Evolutionary conservation across 2,797 vertebrate species (phyloP).

Genomic region (Tinamus major): DNA sequence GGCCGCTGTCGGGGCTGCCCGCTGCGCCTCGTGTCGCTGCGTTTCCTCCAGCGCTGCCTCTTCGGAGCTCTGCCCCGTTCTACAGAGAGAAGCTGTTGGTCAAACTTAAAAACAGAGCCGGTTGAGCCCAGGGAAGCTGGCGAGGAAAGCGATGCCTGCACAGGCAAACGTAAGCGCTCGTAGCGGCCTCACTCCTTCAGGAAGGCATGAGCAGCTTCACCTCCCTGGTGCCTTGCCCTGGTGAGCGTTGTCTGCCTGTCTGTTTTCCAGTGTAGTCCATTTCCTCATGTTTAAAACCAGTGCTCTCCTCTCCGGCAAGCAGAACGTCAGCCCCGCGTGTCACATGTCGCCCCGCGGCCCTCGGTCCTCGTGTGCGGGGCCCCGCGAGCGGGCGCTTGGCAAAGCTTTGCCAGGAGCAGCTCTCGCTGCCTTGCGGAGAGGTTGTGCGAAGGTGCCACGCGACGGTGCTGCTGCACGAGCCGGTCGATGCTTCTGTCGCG

Average conservation of each 20-base stretch:
- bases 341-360: no score
- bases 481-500: background rate
- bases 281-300: background rate
- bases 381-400: background rate
- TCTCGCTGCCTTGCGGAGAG: background rate
- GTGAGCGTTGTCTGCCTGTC: background rate
- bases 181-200: slow-evolving; percentile 3
- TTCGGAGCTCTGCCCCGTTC: background rate
- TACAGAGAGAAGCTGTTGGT: slow-evolving; percentile 1
- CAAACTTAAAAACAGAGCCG: slow-evolving; percentile 17
- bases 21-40: background rate
- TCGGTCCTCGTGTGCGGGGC: no score
- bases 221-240: background rate
- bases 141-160: slow-evolving; percentile 35
- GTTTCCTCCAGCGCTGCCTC: background rate
- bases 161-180: background rate
- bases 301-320: background rate
- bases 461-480: background rate
- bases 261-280: background rate
- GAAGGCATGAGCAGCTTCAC: background rate
- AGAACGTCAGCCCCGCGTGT: background rate
- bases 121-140: slow-evolving; percentile 32
- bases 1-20: background rate
- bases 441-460: background rate
- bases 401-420: background rate